These are phyloP conservation scores for Nebria ingens DNA, from an alignment of 1,140 invertebrate species.

Conservation along the genomic window DNA sequence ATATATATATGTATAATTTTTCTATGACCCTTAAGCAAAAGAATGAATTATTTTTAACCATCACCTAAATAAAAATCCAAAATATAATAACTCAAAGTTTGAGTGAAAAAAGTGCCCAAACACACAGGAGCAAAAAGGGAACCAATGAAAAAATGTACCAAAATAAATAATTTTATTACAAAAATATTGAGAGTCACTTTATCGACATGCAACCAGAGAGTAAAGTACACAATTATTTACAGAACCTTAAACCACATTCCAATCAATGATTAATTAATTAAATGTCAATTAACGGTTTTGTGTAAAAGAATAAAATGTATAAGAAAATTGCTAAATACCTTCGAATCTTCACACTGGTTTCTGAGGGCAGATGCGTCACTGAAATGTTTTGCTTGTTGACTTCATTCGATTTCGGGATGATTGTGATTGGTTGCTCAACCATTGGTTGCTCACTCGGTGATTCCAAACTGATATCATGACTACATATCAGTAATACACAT, in stretches of 20 bases:
- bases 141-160: neutral
- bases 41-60: too few relatives aligned
- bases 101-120: too few relatives aligned
- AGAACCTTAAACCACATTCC: neutral
- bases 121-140: neutral
- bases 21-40: too few relatives aligned
- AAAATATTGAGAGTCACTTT: neutral
- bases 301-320: constrained; percentile 23
- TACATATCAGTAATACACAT: constrained; percentile 14
- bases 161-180: neutral
- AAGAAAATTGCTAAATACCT: constrained; percentile 28
- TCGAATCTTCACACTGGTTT: constrained; percentile 26
- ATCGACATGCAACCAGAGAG: neutral
- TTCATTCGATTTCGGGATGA: neutral
- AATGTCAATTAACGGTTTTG: constrained; percentile 26
- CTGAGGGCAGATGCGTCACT: constrained; percentile 12
- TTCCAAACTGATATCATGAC: constrained; percentile 32
- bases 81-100: too few relatives aligned
- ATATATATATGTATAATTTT: too few relatives aligned
- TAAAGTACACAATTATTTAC: neutral
- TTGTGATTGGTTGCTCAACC: constrained; percentile 20
- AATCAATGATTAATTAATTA: neutral
- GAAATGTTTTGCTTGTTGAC: neutral
- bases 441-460: constrained; percentile 32
- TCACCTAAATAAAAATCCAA: too few relatives aligned